Conservation (phyloP, 2,113 vertebrate species). For the Eubucco bourcierii region DNA sequence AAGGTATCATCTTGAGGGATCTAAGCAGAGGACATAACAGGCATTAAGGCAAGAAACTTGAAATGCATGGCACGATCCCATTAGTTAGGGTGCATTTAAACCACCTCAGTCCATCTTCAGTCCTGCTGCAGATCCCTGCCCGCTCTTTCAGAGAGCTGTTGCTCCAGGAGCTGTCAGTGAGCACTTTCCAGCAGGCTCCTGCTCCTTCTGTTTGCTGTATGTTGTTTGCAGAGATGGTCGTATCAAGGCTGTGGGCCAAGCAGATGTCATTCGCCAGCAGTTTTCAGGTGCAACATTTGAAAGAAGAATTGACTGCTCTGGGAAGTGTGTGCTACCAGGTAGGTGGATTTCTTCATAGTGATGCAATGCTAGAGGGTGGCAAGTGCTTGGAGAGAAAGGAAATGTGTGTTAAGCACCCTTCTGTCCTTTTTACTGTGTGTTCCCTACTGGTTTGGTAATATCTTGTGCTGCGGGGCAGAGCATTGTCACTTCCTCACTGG, state of each 20-base stretch:
- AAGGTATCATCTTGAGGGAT: background rate
- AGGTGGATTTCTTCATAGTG: background rate
- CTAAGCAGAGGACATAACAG: background rate
- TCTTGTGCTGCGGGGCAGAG: background rate
- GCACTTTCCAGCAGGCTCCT: background rate
- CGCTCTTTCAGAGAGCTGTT: background rate
- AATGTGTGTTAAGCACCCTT: background rate
- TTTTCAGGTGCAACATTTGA: slow-evolving; percentile 84
- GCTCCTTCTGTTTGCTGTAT: fast-evolving
- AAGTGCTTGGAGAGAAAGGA: background rate
- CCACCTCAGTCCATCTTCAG: background rate
- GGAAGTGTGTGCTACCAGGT: slow-evolving; percentile 93
- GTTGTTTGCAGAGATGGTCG: slow-evolving; percentile 82
- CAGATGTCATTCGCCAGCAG: slow-evolving; percentile 75
- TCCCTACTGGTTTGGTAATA: background rate
- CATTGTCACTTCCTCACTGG: fast-evolving
- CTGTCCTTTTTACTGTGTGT: background rate
- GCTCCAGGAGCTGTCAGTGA: background rate
- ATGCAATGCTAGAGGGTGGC: background rate
- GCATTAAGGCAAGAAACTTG: fast-evolving
- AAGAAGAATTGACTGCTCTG: slow-evolving; percentile 87
- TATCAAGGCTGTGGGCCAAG: slow-evolving; percentile 86
- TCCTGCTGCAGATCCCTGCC: background rate
- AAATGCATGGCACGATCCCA: background rate
- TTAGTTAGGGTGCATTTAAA: background rate